These are phyloP conservation scores for Girardinus metallicus DNA, from an alignment of 2,797 vertebrate species.

Conservation along the genomic window DNA sequence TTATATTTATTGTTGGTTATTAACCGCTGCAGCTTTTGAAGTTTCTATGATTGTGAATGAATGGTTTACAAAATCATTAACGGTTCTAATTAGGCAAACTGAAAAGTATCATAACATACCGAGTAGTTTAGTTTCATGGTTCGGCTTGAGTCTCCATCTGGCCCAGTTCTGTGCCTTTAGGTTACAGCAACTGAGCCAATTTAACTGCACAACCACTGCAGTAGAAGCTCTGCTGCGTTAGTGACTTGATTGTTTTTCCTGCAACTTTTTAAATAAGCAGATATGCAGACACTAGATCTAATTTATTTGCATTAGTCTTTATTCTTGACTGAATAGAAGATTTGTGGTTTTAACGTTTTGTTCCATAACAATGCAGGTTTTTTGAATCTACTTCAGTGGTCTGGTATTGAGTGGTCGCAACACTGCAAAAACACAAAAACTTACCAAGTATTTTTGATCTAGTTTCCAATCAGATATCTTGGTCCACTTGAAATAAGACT, in stretches of 20 bases:
- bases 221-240: constrained; percentile 10
- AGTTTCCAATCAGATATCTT: too few species aligned
- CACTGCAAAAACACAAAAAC: too few species aligned
- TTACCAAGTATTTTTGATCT: too few species aligned
- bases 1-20: constrained; percentile 24
- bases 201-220: constrained; percentile 31
- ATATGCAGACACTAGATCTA: not conserved
- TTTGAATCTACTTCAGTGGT: not conserved
- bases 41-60: constrained; percentile 6
- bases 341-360: not conserved
- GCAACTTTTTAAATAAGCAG: constrained; percentile 28
- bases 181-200: constrained; percentile 36
- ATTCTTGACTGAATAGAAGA: constrained; percentile 7
- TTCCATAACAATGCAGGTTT: not conserved
- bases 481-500: too few species aligned
- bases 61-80: constrained; percentile 21
- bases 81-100: not conserved
- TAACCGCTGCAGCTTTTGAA: constrained; percentile 3
- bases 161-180: constrained; percentile 37
- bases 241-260: constrained; percentile 36
- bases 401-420: not conserved
- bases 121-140: not conserved
- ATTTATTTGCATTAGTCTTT: constrained; percentile 2
- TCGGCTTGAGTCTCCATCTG: constrained; percentile 14
- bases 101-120: not conserved